A percentile compares a stretch with the other conserved stretches of the same genome.
phyloP scores from a whole-genome alignment of 30 jellyfish, hydroid and myxozoan species.

The Aurelia aurita complex sp. Pacific region DNA sequence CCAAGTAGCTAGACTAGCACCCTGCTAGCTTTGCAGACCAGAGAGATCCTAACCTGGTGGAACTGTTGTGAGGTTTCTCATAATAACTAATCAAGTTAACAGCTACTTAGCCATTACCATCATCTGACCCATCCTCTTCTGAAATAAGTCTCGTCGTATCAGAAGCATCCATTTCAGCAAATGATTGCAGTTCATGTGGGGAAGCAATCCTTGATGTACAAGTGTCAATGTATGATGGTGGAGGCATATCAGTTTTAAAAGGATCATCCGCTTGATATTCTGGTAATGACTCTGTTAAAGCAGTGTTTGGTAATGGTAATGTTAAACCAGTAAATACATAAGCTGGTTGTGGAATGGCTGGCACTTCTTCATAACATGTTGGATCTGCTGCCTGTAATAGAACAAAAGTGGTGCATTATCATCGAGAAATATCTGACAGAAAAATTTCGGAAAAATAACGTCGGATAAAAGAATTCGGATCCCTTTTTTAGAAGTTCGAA shows the following conservation, averaged over 20 bases:
- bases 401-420: too few relatives aligned
- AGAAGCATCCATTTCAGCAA: constrained; percentile 46
- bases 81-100: not conserved
- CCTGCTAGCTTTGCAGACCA: too few relatives aligned
- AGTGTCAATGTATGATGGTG: constrained; percentile 88
- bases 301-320: constrained; percentile 75
- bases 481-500: too few relatives aligned
- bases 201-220: constrained; percentile 11
- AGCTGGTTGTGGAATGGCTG: constrained; percentile 99
- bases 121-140: constrained; percentile 25
- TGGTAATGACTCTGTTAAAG: constrained; percentile 80
- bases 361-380: constrained; percentile 94
- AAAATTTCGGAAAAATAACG: too few relatives aligned
- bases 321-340: constrained; percentile 89
- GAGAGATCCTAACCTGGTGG: not conserved
- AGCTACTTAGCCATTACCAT: constrained; percentile 19
- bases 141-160: constrained; percentile 81
- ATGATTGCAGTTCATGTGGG: constrained; percentile 59
- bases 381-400: constrained; percentile 48
- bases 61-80: not conserved
- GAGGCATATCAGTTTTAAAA: constrained; percentile 86
- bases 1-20: too few relatives aligned
- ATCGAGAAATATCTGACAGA: too few relatives aligned
- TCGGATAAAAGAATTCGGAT: too few relatives aligned
- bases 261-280: constrained; percentile 97